Conservation (phyloP, 2,888 invertebrate genomes). For the Ganaspis brasiliensis region DNA sequence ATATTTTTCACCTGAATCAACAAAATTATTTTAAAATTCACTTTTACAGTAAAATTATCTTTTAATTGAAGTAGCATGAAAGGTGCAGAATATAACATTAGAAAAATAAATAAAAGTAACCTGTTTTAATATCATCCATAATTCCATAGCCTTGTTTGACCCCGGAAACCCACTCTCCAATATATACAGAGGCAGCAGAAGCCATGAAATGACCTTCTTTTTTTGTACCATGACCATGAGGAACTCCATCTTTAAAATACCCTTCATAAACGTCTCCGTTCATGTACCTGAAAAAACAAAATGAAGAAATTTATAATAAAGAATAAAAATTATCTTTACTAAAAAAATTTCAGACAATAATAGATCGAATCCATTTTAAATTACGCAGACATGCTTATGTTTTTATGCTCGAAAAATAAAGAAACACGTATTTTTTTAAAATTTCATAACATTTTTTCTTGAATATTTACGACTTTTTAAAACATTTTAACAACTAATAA, state of each 20-base stretch:
- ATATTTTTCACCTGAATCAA: slow-evolving; percentile 89
- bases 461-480: too few relatives aligned
- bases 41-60: too few relatives aligned
- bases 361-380: too few relatives aligned
- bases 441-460: too few relatives aligned
- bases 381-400: too few relatives aligned
- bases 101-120: slow-evolving; percentile 72
- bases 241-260: slow-evolving; percentile 91
- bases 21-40: slow-evolving; percentile 15
- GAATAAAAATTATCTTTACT: background rate
- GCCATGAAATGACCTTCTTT: slow-evolving; percentile 90
- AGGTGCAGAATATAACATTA: too few relatives aligned
- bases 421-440: too few relatives aligned
- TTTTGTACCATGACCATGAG: slow-evolving; percentile 92
- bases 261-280: slow-evolving; percentile 93
- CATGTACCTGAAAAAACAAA: slow-evolving; percentile 81
- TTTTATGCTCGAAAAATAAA: too few relatives aligned
- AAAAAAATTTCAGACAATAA: too few relatives aligned
- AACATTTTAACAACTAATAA: too few relatives aligned
- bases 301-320: too few relatives aligned
- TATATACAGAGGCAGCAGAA: slow-evolving; percentile 89
- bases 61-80: too few relatives aligned
- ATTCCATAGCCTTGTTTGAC: slow-evolving; percentile 93
- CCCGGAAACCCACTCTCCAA: slow-evolving; percentile 93
- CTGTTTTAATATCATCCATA: slow-evolving; percentile 91